phyloP scores from a whole-genome alignment of 2,113 vertebrate genomes.

The Prietella phreatophila region DNA sequence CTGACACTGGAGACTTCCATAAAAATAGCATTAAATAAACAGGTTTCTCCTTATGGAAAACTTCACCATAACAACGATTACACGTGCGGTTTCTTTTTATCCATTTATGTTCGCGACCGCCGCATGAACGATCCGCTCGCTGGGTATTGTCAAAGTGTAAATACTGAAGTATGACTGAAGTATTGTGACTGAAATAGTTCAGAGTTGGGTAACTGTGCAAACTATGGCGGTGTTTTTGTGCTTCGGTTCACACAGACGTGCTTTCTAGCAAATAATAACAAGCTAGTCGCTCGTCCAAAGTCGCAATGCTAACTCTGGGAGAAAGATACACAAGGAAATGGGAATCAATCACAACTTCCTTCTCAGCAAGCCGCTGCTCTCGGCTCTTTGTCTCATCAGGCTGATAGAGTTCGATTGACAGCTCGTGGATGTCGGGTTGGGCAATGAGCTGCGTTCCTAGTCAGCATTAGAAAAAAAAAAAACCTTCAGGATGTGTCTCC shows the following conservation, averaged over 20 bases:
- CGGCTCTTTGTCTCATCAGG: constrained; percentile 13
- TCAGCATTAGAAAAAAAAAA: neutral
- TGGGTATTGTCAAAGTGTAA: neutral
- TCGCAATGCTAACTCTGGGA: neutral
- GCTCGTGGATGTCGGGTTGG: constrained; percentile 2
- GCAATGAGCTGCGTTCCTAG: constrained; percentile 3
- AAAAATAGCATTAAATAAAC: too few relatives aligned
- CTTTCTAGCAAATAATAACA: neutral
- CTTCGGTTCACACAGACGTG: neutral
- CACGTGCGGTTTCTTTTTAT: too few relatives aligned
- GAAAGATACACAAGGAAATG: constrained; percentile 8
- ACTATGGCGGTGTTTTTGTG: neutral
- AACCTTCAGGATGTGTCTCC: constrained; percentile 29
- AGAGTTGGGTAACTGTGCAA: neutral
- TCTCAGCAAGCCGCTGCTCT: constrained; percentile 1
- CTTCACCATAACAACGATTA: too few relatives aligned
- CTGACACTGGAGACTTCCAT: too few relatives aligned
- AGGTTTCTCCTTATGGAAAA: too few relatives aligned
- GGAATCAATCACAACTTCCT: constrained; percentile 33
- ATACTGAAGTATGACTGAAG: neutral
- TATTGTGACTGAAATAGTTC: neutral
- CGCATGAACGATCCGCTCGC: neutral
- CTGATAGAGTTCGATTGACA: constrained; percentile 14
- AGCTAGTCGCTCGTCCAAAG: neutral
- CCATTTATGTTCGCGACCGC: too few relatives aligned